These are phyloP conservation scores for Tribolium castaneum DNA, from an alignment of 1,140 invertebrate species.

Conservation along the genomic window DNA sequence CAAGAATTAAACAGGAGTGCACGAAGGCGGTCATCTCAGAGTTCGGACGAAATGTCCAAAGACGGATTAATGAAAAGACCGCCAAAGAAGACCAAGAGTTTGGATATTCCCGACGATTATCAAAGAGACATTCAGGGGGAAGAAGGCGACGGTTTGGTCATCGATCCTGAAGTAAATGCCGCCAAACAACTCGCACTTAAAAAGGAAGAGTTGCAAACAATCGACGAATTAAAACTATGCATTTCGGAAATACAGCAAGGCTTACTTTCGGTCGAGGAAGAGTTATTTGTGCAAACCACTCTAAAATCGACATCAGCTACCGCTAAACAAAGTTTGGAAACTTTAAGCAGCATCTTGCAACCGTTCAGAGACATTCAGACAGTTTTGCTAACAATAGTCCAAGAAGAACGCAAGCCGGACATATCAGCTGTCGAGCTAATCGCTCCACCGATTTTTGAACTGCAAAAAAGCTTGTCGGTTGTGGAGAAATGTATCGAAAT, in stretches of 20 bases:
- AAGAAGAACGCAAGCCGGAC: slow-evolving; percentile 58
- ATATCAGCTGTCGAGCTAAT: slow-evolving; percentile 69
- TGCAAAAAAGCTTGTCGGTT: slow-evolving; percentile 72
- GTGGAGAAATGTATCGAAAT: slow-evolving; percentile 77
- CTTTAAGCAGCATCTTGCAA: slow-evolving; percentile 71
- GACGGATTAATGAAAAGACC: slow-evolving; percentile 57
- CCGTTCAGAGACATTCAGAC: slow-evolving; percentile 74
- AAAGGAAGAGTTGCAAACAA: slow-evolving; percentile 53
- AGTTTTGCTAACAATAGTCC: slow-evolving; percentile 66
- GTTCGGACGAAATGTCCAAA: slow-evolving; percentile 63
- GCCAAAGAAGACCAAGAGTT: slow-evolving; percentile 59
- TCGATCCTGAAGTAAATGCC: slow-evolving; percentile 57
- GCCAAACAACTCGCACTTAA: slow-evolving; percentile 53
- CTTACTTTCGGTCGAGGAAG: slow-evolving; percentile 69
- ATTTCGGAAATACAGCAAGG: slow-evolving; percentile 63
- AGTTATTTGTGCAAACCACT: slow-evolving; percentile 71
- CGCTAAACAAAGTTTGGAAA: slow-evolving; percentile 72
- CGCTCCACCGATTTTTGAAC: slow-evolving; percentile 69
- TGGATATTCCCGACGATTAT: slow-evolving; percentile 57
- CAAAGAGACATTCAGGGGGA: slow-evolving; percentile 66
- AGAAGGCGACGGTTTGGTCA: slow-evolving; percentile 66
- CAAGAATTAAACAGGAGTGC: slow-evolving; percentile 61
- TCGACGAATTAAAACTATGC: slow-evolving; percentile 53
- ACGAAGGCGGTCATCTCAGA: slow-evolving; percentile 64
- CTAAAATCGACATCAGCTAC: slow-evolving; percentile 72